These are phyloP conservation scores for Scaptomyza reducta DNA, from an alignment of 2,888 invertebrate species.

Conservation along the genomic window DNA sequence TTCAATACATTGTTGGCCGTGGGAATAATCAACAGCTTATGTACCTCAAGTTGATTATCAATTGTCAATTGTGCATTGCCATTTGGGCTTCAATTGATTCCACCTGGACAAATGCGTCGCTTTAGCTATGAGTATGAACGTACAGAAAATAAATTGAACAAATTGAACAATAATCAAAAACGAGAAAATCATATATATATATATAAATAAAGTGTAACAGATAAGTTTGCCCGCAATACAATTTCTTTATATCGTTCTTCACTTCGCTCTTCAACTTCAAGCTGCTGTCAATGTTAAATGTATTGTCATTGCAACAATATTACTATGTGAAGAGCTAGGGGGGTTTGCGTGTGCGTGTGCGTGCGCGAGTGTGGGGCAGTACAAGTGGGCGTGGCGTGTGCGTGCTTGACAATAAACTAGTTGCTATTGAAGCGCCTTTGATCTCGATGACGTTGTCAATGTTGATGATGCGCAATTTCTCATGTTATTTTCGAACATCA, in stretches of 20 bases:
- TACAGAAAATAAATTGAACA: slow-evolving; percentile 61
- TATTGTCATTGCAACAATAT: slow-evolving; percentile 67
- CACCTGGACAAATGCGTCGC: slow-evolving; percentile 12
- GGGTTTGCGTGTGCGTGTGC: neutral
- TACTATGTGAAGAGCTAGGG: slow-evolving; percentile 1
- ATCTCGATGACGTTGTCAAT: slow-evolving; percentile 70
- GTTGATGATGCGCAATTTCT: slow-evolving; percentile 70
- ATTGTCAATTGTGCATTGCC: slow-evolving; percentile 31
- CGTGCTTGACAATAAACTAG: slow-evolving; percentile 56
- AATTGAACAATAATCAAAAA: slow-evolving; percentile 53
- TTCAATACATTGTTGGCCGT: neutral
- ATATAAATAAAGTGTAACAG: slow-evolving; percentile 17
- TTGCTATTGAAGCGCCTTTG: slow-evolving; percentile 59
- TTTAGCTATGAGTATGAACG: slow-evolving; percentile 39
- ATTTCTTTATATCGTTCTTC: slow-evolving; percentile 39
- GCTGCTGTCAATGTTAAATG: slow-evolving; percentile 59
- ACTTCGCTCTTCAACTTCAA: slow-evolving; percentile 8
- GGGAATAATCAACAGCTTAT: slow-evolving; percentile 42
- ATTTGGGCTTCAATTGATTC: slow-evolving; percentile 22
- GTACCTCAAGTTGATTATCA: slow-evolving; percentile 38
- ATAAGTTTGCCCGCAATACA: slow-evolving; percentile 45
- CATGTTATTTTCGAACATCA: slow-evolving; percentile 68
- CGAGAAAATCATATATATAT: slow-evolving; percentile 10
- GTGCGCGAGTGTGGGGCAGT: neutral
- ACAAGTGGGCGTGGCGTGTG: slow-evolving; percentile 20